Percentiles rank a stretch among this genome's conserved stretches.
These are phyloP conservation scores for Aphrophora alni DNA, from an alignment of 2,888 invertebrate species.

Conservation along the genomic window DNA sequence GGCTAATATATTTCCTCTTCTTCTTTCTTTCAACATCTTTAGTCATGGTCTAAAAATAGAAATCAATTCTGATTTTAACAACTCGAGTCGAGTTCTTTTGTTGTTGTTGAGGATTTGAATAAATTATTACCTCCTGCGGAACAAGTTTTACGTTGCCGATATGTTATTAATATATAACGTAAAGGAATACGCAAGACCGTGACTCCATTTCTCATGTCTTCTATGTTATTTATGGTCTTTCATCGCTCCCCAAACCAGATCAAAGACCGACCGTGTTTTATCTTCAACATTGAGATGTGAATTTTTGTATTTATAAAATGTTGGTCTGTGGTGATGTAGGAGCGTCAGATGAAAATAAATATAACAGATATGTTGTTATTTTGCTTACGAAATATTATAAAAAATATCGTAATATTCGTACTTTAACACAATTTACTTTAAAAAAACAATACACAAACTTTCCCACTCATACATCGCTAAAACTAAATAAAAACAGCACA, in stretches of 20 bases:
- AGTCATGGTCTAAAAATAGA: not conserved
- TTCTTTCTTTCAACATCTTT: constrained; percentile 4
- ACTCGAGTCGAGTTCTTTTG: not conserved
- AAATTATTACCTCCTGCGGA: not conserved
- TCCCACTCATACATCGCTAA: too few species aligned
- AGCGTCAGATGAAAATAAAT: too few species aligned
- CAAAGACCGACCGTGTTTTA: not conserved
- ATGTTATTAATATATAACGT: not conserved
- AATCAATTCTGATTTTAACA: constrained; percentile 9
- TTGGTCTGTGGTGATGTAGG: not conserved
- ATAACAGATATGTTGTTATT: too few species aligned
- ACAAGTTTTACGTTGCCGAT: not conserved
- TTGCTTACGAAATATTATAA: too few species aligned
- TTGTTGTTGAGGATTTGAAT: not conserved
- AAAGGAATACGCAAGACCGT: not conserved
- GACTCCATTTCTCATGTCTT: not conserved
- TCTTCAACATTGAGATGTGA: not conserved
- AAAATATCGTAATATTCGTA: too few species aligned
- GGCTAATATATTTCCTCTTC: not conserved
- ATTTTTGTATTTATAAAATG: not conserved
- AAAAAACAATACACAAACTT: too few species aligned
- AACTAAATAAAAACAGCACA: too few species aligned
- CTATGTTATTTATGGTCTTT: not conserved
- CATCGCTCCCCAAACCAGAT: not conserved
- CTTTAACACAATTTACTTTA: too few species aligned